Evolutionary conservation across 1,140 invertebrate genomes (phyloP).

Genomic region (Atopsyche davidsoni): DNA sequence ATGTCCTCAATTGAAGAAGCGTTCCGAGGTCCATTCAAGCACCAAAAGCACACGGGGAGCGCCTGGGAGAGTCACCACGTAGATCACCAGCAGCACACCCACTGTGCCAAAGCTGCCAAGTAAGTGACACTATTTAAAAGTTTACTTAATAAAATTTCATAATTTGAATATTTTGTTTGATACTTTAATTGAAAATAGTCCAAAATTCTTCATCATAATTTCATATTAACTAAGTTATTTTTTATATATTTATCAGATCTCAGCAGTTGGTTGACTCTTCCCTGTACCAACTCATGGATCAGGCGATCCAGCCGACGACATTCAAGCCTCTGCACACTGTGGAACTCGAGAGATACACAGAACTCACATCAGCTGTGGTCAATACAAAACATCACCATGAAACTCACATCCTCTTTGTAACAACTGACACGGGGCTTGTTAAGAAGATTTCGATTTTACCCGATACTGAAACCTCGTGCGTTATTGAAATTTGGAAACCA

Average conservation of each 20-base stretch:
- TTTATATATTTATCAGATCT: constrained; percentile 37
- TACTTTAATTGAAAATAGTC: no score
- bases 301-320: constrained; percentile 69
- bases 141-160: no score
- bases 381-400: constrained; percentile 58
- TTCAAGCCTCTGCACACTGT: constrained; percentile 63
- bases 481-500: constrained; percentile 79
- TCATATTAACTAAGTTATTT: no score
- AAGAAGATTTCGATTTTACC: constrained; percentile 77
- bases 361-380: constrained; percentile 73
- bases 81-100: constrained; percentile 31
- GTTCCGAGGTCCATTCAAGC: constrained; percentile 85
- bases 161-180: no score
- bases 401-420: constrained; percentile 72
- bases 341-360: constrained; percentile 67
- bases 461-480: constrained; percentile 62
- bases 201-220: no score
- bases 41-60: constrained; percentile 67
- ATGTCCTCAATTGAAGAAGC: constrained; percentile 74
- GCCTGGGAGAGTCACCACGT: constrained; percentile 62
- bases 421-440: constrained; percentile 66
- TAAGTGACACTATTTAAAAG: no score
- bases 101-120: constrained; percentile 16
- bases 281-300: constrained; percentile 83
- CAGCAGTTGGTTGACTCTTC: constrained; percentile 59